phyloP scores from a whole-genome alignment of 1,140 invertebrate species.

The Orussus abietinus region DNA sequence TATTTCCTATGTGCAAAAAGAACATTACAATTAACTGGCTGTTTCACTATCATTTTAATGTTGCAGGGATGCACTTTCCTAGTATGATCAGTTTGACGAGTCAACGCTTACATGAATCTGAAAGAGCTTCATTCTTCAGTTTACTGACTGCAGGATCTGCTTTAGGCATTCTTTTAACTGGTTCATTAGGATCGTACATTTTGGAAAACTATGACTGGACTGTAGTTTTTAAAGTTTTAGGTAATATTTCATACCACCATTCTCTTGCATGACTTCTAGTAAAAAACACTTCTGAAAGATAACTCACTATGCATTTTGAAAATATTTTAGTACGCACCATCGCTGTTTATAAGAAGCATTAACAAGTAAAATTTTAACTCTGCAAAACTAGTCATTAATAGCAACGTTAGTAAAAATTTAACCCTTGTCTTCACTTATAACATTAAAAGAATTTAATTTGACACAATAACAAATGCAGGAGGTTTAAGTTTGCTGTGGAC shows the following conservation, averaged over 20 bases:
- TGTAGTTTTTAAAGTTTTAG: conserved; percentile 66
- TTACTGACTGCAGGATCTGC: conserved; percentile 64
- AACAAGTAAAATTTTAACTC: background rate
- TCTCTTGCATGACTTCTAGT: no score
- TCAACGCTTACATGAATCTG: conserved; percentile 60
- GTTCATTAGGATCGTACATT: conserved; percentile 66
- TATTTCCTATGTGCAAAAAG: no score
- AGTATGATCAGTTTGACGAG: conserved; percentile 70
- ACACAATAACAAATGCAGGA: conserved; percentile 36
- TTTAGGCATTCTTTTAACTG: conserved; percentile 65
- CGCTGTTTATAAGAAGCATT: background rate
- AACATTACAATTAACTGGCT: background rate
- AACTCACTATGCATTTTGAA: no score
- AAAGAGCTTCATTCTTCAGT: conserved; percentile 69
- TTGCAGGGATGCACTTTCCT: conserved; percentile 66
- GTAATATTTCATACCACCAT: no score
- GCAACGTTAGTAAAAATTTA: background rate
- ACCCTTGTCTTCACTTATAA: background rate
- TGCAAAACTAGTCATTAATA: background rate
- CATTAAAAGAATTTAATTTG: no score
- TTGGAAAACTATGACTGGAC: conserved; percentile 67
- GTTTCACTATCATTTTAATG: conserved; percentile 8
- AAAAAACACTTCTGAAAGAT: background rate
- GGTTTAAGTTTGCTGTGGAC: conserved; percentile 57
- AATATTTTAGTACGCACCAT: no score